phyloP scores from a whole-genome alignment of 2,113 vertebrate species.

The Oxyruncus cristatus region DNA sequence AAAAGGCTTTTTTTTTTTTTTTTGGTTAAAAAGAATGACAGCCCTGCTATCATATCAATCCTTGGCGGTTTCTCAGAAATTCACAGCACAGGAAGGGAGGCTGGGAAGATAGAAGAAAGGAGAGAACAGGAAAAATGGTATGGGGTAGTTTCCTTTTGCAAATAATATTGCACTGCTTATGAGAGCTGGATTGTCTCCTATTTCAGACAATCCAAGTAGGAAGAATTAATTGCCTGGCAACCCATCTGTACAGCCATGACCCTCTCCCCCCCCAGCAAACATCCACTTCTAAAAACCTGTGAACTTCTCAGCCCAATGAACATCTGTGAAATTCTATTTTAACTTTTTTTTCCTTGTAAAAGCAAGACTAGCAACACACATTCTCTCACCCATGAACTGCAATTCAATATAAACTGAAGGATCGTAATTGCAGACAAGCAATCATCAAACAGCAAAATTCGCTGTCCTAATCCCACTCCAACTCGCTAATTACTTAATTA shows the following conservation, averaged over 20 bases:
- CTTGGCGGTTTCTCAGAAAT: constrained; percentile 71
- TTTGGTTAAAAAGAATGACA: constrained; percentile 77
- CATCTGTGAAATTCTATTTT: constrained; percentile 6
- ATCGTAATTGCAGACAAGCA: background rate
- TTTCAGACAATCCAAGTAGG: constrained; percentile 45
- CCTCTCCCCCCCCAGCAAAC: constrained; percentile 27
- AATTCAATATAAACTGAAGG: background rate
- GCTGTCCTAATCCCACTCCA: background rate
- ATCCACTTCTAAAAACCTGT: background rate
- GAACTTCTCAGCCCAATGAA: constrained; percentile 3
- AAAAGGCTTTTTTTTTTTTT: constrained; percentile 70
- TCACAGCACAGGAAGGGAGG: constrained; percentile 47
- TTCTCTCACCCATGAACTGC: background rate
- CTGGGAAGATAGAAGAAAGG: constrained; percentile 57
- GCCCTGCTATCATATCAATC: constrained; percentile 81
- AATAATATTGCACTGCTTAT: constrained; percentile 18
- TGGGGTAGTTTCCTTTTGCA: constrained; percentile 47
- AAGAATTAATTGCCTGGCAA: constrained; percentile 62
- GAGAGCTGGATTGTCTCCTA: constrained; percentile 40
- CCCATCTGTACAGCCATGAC: constrained; percentile 35
- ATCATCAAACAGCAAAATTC: background rate
- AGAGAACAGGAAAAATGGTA: constrained; percentile 67
- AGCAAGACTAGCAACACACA: background rate
- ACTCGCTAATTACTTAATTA: background rate
- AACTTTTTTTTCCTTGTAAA: background rate